These are phyloP conservation scores for Pseudachorutes palmiensis DNA, from an alignment of 1,140 invertebrate genomes.

Conservation along the genomic window DNA sequence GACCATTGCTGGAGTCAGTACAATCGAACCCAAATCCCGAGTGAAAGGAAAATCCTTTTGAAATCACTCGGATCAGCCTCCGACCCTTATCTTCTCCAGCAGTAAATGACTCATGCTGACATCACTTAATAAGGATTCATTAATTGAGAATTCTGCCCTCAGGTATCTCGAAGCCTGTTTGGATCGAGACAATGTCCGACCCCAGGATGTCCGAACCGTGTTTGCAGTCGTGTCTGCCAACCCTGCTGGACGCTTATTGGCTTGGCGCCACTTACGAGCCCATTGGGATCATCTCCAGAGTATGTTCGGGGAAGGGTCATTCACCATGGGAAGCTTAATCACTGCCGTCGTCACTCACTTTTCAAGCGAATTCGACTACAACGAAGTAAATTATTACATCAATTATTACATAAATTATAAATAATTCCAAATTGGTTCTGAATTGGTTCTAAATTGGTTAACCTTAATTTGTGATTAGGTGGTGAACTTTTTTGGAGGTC, in stretches of 20 bases:
- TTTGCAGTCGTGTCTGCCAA: conserved; percentile 58
- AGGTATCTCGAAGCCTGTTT: conserved; percentile 58
- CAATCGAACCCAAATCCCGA: conserved; percentile 56
- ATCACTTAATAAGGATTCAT: too few relatives aligned
- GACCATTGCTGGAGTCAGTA: conserved; percentile 63
- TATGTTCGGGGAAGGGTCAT: conserved; percentile 58
- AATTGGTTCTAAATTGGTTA: neutral
- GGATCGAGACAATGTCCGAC: conserved; percentile 56
- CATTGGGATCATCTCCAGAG: conserved; percentile 60
- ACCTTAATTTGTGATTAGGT: conserved; percentile 48
- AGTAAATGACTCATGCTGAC: conserved; percentile 45
- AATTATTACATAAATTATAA: neutral
- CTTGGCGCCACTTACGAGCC: conserved; percentile 67
- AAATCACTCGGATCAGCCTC: conserved; percentile 59
- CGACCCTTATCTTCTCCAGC: conserved; percentile 63
- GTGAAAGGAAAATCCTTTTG: conserved; percentile 58
- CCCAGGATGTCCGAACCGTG: conserved; percentile 60
- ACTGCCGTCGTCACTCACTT: conserved; percentile 60
- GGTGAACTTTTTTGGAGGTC: conserved; percentile 56
- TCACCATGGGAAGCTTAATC: conserved; percentile 60
- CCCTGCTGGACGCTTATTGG: conserved; percentile 58
- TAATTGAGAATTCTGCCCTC: too few relatives aligned
- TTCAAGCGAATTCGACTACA: conserved; percentile 60
- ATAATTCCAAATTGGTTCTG: neutral
- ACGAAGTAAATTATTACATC: conserved; percentile 50